phyloP scores from a whole-genome alignment of 2,113 vertebrate species.

The Hemiscyllium ocellatum region DNA sequence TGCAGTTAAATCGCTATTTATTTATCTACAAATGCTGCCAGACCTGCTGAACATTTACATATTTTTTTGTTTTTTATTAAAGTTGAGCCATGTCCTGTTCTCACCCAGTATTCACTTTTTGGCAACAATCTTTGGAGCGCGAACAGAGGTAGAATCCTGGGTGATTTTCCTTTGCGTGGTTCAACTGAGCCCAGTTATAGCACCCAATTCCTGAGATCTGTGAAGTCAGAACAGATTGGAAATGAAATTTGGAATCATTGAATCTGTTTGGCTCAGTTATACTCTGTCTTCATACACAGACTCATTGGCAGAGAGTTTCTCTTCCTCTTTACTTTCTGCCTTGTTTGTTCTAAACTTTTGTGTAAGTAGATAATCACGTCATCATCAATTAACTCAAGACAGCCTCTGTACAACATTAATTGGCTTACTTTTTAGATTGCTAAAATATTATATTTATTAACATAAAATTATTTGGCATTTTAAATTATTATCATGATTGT shows the following conservation, averaged over 20 bases:
- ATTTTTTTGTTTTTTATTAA: no score
- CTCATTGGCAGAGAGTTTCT: not conserved
- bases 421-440: not conserved
- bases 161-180: not conserved
- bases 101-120: not conserved
- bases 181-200: not conserved
- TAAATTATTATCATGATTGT: not conserved
- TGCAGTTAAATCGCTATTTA: no score
- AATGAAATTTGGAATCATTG: not conserved
- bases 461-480: not conserved
- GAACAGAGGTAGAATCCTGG: not conserved
- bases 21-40: no score
- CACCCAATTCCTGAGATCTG: not conserved
- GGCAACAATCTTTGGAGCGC: not conserved
- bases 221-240: not conserved
- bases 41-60: no score
- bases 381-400: not conserved
- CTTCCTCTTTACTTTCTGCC: not conserved
- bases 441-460: not conserved
- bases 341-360: not conserved
- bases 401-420: not conserved
- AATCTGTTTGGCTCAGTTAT: not conserved
- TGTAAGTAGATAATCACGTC: not conserved
- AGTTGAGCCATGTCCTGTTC: not conserved
- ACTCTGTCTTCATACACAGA: not conserved